phyloP scores from a whole-genome alignment of 2,797 vertebrate genomes.

The Bothrops alternatus region DNA sequence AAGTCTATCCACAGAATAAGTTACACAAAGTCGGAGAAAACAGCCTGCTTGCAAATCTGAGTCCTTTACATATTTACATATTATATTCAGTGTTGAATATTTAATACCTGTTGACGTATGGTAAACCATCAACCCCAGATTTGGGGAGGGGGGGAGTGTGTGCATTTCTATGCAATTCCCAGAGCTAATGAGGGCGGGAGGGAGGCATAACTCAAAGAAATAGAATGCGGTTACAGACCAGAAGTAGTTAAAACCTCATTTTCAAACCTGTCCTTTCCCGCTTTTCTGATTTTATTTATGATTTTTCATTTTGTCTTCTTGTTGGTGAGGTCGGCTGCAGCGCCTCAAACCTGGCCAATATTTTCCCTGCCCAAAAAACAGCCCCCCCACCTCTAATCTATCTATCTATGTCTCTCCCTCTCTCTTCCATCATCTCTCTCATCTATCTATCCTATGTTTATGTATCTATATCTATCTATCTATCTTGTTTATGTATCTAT shows the following conservation, averaged over 20 bases:
- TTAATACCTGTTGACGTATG: background rate
- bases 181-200: background rate
- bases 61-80: background rate
- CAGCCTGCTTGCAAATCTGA: background rate
- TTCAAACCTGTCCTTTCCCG: background rate
- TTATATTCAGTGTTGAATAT: background rate
- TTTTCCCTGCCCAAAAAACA: background rate
- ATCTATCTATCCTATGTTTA: background rate
- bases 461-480: background rate
- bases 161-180: background rate
- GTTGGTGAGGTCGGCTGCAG: background rate
- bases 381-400: no score
- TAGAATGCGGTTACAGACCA: rapidly evolving
- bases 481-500: no score
- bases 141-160: background rate
- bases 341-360: background rate
- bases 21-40: background rate
- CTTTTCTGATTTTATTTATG: background rate
- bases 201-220: background rate
- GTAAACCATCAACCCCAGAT: background rate
- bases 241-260: background rate
- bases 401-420: no score
- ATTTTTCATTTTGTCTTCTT: background rate
- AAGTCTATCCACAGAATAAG: background rate
- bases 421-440: no score